Evolutionary conservation across 2,797 vertebrate genomes (phyloP).

Genomic region (Gobio occitaniae): DNA sequence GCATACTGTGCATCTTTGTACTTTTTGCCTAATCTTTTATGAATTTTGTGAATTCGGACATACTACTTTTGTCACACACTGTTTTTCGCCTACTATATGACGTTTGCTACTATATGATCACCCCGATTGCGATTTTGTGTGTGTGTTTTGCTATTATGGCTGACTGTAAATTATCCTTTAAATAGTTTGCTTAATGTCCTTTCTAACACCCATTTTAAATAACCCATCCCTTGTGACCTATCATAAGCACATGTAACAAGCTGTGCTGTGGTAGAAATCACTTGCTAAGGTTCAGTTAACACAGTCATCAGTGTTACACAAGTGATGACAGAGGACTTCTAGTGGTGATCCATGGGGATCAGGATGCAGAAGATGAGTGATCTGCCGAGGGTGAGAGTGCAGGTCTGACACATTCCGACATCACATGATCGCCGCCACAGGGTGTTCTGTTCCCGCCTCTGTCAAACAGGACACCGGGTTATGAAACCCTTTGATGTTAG

Average conservation of each 20-base stretch:
- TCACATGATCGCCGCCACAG: conserved; percentile 15
- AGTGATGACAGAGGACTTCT: conserved; percentile 15
- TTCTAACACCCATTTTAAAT: not conserved
- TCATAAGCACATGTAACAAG: not conserved
- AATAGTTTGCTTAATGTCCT: not conserved
- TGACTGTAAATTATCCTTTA: not conserved
- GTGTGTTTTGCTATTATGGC: no score
- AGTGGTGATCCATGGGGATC: conserved; percentile 21
- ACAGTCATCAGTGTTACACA: conserved; percentile 24
- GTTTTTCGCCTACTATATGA: no score
- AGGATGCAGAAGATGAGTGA: conserved; percentile 8
- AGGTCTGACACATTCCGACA: not conserved
- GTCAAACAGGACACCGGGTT: conserved; percentile 5
- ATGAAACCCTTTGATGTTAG: conserved; percentile 7
- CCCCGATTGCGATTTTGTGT: no score
- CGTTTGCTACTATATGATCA: no score
- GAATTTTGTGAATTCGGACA: no score
- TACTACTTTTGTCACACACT: no score
- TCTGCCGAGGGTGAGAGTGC: conserved; percentile 4
- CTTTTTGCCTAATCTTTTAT: no score
- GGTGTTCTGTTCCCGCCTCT: not conserved
- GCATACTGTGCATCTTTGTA: no score
- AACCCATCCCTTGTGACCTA: not conserved
- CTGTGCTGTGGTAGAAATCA: not conserved
- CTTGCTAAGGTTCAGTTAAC: conserved; percentile 2